Evolutionary conservation across 2,797 vertebrate species (phyloP).

Genomic region (Eulemur rubriventer): DNA sequence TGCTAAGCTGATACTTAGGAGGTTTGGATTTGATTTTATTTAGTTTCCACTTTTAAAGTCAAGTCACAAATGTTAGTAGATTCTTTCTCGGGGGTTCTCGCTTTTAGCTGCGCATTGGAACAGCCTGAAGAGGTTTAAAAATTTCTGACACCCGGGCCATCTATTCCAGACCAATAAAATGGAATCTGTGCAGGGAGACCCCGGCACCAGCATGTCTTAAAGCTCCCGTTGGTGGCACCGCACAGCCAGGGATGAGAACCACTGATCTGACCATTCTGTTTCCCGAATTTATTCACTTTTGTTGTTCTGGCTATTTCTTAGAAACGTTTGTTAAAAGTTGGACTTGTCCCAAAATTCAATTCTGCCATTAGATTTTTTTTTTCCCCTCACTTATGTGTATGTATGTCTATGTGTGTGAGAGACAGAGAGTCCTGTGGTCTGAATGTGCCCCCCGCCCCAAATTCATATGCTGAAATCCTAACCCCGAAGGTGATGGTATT

Average conservation of each 20-base stretch:
- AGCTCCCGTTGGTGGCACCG: neutral
- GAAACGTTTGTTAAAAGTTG: neutral
- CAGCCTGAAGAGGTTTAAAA: neutral
- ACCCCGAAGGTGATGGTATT: neutral
- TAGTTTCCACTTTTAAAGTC: neutral
- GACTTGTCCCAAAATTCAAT: neutral
- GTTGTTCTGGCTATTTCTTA: neutral
- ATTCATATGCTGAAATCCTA: neutral
- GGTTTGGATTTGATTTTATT: neutral
- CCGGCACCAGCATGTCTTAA: neutral
- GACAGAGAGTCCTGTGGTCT: neutral
- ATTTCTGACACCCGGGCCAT: neutral
- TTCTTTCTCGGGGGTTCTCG: neutral
- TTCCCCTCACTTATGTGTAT: neutral
- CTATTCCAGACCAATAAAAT: neutral
- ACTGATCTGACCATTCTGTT: neutral
- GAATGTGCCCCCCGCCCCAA: neutral
- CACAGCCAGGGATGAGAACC: neutral
- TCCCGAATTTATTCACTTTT: neutral
- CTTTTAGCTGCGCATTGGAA: neutral
- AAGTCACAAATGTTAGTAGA: neutral
- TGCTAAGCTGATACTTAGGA: neutral
- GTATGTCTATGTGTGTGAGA: neutral
- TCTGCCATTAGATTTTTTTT: neutral
- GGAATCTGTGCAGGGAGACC: neutral